Evolutionary conservation across 2,888 invertebrate genomes (phyloP).

Genomic region (Pteria penguin): DNA sequence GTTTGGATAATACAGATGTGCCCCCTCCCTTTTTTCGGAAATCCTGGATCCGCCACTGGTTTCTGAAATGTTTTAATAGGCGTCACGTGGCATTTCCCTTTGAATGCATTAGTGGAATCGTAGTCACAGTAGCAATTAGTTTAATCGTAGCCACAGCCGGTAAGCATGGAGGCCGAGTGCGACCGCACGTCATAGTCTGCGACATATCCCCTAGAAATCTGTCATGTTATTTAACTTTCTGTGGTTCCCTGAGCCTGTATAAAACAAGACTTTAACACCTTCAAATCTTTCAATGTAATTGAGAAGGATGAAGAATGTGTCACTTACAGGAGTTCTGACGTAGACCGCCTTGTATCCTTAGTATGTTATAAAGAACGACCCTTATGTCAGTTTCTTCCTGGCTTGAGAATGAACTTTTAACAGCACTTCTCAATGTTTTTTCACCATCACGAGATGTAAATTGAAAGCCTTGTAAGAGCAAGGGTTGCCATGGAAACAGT

Average conservation of each 20-base stretch:
- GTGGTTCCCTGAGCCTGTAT: constrained; percentile 31
- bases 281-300: constrained; percentile 25
- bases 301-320: constrained; percentile 43
- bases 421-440: constrained; percentile 5
- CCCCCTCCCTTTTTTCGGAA: too few species aligned
- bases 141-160: constrained; percentile 30
- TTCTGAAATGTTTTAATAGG: constrained; percentile 18
- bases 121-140: constrained; percentile 38
- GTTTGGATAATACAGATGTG: too few species aligned
- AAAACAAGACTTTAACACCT: constrained; percentile 25
- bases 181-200: constrained; percentile 13
- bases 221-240: constrained; percentile 29
- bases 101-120: constrained; percentile 40
- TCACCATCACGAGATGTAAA: constrained; percentile 29
- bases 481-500: too few species aligned
- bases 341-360: constrained; percentile 28
- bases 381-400: constrained; percentile 39
- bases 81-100: constrained; percentile 30
- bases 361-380: constrained; percentile 34
- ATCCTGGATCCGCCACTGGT: too few species aligned
- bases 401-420: constrained; percentile 25
- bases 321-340: constrained; percentile 41
- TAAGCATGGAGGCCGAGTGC: constrained; percentile 37
- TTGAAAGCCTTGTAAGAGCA: background rate
- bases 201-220: constrained; percentile 6